These are phyloP conservation scores for Orthonychiurus folsomi DNA, from an alignment of 2,888 invertebrate genomes.

Conservation along the genomic window DNA sequence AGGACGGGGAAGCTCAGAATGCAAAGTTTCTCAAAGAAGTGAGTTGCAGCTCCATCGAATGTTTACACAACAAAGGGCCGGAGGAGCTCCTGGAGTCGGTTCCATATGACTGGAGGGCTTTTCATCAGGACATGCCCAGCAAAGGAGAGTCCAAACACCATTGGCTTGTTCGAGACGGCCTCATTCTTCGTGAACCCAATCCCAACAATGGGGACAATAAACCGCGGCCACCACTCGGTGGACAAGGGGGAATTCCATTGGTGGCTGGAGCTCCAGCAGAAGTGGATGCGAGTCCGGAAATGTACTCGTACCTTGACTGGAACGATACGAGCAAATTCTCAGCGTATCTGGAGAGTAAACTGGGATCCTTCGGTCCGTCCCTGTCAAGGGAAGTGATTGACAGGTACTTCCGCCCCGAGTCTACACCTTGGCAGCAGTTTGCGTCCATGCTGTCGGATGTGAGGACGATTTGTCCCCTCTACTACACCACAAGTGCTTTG, in stretches of 20 bases:
- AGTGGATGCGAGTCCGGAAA: constrained; percentile 27
- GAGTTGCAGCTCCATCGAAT: constrained; percentile 48
- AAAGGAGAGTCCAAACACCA: constrained; percentile 54
- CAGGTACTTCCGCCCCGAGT: constrained; percentile 28
- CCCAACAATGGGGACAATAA: background rate
- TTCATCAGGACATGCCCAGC: constrained; percentile 51
- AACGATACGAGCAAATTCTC: constrained; percentile 26
- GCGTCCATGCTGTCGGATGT: constrained; percentile 67
- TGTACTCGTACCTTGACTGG: constrained; percentile 29
- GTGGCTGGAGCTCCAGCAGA: constrained; percentile 25
- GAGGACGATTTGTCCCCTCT: constrained; percentile 67
- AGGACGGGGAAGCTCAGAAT: constrained; percentile 29
- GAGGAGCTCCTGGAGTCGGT: constrained; percentile 57
- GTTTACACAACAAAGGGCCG: constrained; percentile 46
- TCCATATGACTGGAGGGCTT: constrained; percentile 60
- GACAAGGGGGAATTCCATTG: constrained; percentile 19
- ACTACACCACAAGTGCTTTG: constrained; percentile 51
- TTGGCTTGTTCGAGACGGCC: constrained; percentile 69
- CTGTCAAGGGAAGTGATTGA: constrained; percentile 24
- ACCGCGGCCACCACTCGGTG: constrained; percentile 7
- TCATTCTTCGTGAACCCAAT: constrained; percentile 51
- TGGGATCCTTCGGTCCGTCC: constrained; percentile 23
- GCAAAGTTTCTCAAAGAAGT: constrained; percentile 20
- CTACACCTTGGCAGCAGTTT: constrained; percentile 48
- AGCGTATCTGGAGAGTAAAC: constrained; percentile 25